phyloP scores from a whole-genome alignment of 1,140 invertebrate genomes.

The Drosophila truncata region DNA sequence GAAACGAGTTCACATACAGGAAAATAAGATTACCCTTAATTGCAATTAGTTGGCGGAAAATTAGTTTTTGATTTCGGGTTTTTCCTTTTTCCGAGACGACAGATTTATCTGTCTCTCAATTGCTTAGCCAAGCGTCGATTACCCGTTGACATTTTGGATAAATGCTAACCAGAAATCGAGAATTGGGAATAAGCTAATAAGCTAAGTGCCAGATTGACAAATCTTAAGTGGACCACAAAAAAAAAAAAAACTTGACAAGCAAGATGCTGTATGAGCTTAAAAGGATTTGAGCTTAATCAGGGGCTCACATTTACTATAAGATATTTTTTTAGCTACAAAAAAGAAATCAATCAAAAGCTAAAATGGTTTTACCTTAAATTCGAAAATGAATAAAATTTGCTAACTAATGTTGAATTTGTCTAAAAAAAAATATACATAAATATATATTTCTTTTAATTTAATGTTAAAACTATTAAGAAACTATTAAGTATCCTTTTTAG shows the following conservation, averaged over 20 bases:
- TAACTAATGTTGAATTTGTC: no score
- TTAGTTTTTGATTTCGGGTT: slow-evolving; percentile 37
- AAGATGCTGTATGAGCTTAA: slow-evolving; percentile 17
- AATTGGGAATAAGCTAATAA: slow-evolving; percentile 31
- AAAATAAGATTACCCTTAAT: slow-evolving; percentile 43
- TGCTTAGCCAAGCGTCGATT: slow-evolving; percentile 44
- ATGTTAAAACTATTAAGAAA: neutral
- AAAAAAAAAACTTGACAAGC: slow-evolving; percentile 21
- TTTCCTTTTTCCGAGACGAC: slow-evolving; percentile 20
- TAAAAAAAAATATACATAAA: no score
- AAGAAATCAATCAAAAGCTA: neutral
- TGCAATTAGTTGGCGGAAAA: slow-evolving; percentile 47
- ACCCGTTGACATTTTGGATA: slow-evolving; percentile 41
- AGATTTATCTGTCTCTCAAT: slow-evolving; percentile 35
- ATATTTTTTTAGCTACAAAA: neutral
- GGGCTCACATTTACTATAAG: neutral
- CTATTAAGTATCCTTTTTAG: neutral
- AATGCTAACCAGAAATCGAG: slow-evolving; percentile 35
- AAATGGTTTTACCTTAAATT: no score
- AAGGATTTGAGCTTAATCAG: slow-evolving; percentile 20
- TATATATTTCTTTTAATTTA: no score
- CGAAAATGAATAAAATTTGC: no score
- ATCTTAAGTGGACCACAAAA: slow-evolving; percentile 38
- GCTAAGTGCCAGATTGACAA: slow-evolving; percentile 37
- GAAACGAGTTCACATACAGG: slow-evolving; percentile 30